Evolutionary conservation across 2,797 vertebrate species (phyloP).

Genomic region (Pseudomugil tenellus): DNA sequence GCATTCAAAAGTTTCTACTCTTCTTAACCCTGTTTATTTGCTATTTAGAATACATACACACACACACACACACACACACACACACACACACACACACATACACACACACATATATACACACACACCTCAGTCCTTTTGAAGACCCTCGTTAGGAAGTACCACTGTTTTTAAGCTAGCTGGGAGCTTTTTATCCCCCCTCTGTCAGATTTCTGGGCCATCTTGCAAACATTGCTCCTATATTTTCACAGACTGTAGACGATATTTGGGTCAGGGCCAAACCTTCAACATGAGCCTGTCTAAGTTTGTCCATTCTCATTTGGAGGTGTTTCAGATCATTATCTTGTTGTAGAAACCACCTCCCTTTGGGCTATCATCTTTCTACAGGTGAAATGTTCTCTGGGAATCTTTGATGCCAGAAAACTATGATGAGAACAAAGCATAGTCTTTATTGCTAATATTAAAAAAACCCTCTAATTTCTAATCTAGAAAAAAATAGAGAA

Average conservation of each 20-base stretch:
- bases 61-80: no score
- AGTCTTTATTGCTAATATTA: neutral
- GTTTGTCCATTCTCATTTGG: neutral
- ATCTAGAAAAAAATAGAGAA: no score
- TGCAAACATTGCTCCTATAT: neutral
- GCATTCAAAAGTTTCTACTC: conserved; percentile 2
- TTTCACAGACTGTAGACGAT: neutral
- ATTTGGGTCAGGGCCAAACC: neutral
- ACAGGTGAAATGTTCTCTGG: neutral
- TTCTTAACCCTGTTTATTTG: neutral
- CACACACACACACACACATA: no score
- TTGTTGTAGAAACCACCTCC: neutral
- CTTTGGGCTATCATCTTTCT: neutral
- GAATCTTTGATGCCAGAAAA: neutral
- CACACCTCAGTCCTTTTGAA: neutral
- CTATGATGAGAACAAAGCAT: neutral
- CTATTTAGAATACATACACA: neutral
- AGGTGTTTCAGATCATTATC: neutral
- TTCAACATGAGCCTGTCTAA: neutral
- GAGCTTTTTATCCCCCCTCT: no score
- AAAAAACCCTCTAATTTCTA: no score
- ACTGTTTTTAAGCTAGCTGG: neutral
- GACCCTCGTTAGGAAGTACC: neutral
- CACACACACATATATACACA: no score
- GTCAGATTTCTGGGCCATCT: neutral